Evolutionary conservation across 2,113 vertebrate species (phyloP).

Genomic region (Anolis carolinensis): DNA sequence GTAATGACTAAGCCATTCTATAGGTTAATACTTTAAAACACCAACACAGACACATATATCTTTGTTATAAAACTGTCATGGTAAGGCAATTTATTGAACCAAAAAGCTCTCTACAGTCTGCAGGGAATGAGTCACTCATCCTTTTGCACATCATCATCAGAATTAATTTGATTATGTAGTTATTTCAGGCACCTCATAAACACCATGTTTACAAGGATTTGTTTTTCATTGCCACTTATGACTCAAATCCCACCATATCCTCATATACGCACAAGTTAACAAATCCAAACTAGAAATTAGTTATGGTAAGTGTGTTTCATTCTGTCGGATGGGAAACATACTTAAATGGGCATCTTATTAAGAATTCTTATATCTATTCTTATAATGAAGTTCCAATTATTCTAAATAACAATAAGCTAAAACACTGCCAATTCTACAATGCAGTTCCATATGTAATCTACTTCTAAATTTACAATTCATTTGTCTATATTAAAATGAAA

Average conservation of each 20-base stretch:
- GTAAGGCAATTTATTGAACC: conserved; percentile 18
- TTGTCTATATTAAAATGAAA: background rate
- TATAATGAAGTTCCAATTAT: background rate
- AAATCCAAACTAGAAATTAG: background rate
- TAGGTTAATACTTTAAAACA: background rate
- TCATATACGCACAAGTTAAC: conserved; percentile 17
- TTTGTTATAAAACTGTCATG: background rate
- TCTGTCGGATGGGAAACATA: conserved; percentile 1
- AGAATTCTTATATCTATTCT: background rate
- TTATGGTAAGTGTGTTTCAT: background rate
- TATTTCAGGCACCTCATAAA: conserved; percentile 21
- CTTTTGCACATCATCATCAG: conserved; percentile 15
- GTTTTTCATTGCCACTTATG: background rate
- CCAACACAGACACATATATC: background rate
- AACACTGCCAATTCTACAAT: background rate
- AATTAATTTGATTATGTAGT: background rate
- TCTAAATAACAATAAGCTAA: background rate
- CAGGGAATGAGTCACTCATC: conserved; percentile 1
- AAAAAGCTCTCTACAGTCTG: background rate
- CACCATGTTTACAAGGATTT: conserved; percentile 26
- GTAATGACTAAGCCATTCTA: background rate
- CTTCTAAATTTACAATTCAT: background rate
- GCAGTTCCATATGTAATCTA: background rate
- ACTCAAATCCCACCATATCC: background rate
- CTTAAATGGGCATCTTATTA: background rate